Evolutionary conservation across 2,113 vertebrate species (phyloP), one percentile per base, ranked within the genome.

Genomic region (Riparia riparia): DNA sequence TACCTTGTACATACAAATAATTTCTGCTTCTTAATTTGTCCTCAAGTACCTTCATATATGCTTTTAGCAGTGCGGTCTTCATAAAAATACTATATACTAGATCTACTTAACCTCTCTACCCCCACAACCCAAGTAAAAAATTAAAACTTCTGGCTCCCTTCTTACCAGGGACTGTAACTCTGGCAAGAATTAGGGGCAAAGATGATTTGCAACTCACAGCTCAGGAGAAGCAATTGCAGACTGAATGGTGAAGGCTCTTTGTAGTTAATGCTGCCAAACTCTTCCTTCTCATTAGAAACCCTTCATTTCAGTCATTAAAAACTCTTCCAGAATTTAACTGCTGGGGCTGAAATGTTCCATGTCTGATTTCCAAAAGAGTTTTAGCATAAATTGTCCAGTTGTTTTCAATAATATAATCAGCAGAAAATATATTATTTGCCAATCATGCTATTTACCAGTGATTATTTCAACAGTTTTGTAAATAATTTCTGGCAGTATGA

Each of bases 341-440:
- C 63, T 73, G 42, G 47, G 84, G 24, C 32, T 95, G 92, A 94
- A 94, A 94, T 82, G 73, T 91, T 94, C 90, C 71, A 73, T 66
- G 47, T 72, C 68, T 86, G 64, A 80, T 81, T 95, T 95, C 94
- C 91, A 95, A 72, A 85, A 89, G 16, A 73, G 19, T 37, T n/a
- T 86, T 85, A 96, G 68, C 89, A 93, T 81, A 89, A 93, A 95
- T 95, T 81, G 89, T 78, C 89, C 95, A 89, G 93, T 95, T 95
- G 64, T 93, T 96, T 90, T 73, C 83, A 95, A 89, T 90, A 95
- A 95, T 81, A 95, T 89, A 89, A 51, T 89, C 76, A 95, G 72
- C 50, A 95, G 82, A 95, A 95, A 93, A 90, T 81, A 86, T 73
- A 68, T 92, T 78, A 95, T 97, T 97, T 97, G 89, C 89, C 80